phyloP scores from a whole-genome alignment of 2,113 vertebrate species.

The Rhodinocichla rosea region DNA sequence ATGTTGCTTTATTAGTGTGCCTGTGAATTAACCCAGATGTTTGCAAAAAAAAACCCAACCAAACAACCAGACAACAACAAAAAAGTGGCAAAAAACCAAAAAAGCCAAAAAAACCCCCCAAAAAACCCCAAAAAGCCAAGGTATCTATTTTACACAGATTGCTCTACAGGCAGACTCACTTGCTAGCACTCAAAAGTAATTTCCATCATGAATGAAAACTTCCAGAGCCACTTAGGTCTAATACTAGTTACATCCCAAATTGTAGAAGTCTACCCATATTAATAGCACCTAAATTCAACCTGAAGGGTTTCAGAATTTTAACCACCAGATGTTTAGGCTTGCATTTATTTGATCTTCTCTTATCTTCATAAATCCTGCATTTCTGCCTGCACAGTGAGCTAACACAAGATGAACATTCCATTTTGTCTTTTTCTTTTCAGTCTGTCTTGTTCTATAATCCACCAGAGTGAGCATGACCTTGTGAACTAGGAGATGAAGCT shows the following conservation, averaged over 20 bases:
- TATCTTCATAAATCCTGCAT: not conserved
- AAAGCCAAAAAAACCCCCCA: not conserved
- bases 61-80: too few species aligned
- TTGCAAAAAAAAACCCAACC: not conserved
- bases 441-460: not conserved
- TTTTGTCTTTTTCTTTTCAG: not conserved
- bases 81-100: too few species aligned
- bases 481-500: not conserved
- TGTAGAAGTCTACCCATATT: not conserved
- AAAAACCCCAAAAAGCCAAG: fast-evolving
- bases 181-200: not conserved
- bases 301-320: not conserved
- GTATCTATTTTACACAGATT: not conserved
- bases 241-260: not conserved
- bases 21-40: not conserved
- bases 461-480: not conserved
- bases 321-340: not conserved
- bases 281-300: not conserved
- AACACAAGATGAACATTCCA: not conserved
- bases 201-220: not conserved
- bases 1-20: not conserved
- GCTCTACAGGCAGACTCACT: not conserved
- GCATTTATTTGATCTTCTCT: not conserved
- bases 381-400: not conserved
- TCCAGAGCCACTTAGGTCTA: not conserved